These are phyloP conservation scores for Pristionchus maxplancki DNA, from an alignment of 2,888 invertebrate genomes.

Conservation along the genomic window DNA sequence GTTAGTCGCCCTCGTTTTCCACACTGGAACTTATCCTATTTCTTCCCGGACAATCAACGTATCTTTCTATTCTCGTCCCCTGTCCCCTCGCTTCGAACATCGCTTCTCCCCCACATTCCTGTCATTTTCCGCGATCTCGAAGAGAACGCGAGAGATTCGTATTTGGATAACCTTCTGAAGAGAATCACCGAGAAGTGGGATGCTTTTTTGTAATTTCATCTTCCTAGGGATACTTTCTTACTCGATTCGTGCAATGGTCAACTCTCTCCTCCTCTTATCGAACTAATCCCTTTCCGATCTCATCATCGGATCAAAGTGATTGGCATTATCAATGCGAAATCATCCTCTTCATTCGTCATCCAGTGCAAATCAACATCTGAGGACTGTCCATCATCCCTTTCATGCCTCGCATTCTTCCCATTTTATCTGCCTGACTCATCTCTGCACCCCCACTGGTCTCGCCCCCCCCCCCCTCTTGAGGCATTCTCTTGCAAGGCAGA, in stretches of 20 bases:
- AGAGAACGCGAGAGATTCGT: neutral
- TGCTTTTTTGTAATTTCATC: neutral
- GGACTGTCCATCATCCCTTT: neutral
- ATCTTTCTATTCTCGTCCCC: neutral
- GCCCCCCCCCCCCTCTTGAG: neutral
- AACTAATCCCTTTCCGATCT: neutral
- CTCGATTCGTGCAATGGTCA: neutral
- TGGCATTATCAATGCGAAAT: neutral
- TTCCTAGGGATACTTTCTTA: neutral
- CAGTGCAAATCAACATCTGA: neutral
- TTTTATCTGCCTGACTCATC: neutral
- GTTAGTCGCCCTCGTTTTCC: too few species aligned
- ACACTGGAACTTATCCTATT: too few species aligned
- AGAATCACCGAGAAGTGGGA: neutral
- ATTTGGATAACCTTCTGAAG: slow-evolving; percentile 36
- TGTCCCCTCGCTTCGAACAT: neutral
- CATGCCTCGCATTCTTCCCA: neutral
- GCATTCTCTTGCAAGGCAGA: neutral
- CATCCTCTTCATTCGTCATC: neutral
- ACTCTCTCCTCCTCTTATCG: neutral
- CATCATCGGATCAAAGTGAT: neutral
- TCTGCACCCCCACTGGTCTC: neutral
- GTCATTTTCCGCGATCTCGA: neutral
- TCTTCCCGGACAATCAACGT: neutral
- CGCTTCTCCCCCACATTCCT: neutral